Evolutionary conservation across 1,140 invertebrate species (phyloP).

Genomic region (Halictus rubicundus): DNA sequence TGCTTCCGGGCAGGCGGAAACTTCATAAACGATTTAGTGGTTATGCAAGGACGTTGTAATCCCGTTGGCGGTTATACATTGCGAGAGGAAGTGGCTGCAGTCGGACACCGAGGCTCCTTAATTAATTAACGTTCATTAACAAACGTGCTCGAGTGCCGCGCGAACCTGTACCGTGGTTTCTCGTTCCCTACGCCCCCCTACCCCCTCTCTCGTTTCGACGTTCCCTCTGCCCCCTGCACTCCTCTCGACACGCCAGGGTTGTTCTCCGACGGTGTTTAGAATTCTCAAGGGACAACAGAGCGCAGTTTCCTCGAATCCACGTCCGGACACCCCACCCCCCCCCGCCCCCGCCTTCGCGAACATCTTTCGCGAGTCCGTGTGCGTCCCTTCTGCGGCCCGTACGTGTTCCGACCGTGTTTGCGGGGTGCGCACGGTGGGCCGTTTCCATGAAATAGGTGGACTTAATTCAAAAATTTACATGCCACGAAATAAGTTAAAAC

Average conservation of each 20-base stretch:
- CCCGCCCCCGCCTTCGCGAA: too few species aligned
- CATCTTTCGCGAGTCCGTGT: constrained; percentile 24
- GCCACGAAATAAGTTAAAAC: too few species aligned
- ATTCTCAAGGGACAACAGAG: constrained; percentile 40
- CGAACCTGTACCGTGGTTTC: constrained; percentile 59
- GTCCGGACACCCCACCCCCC: too few species aligned
- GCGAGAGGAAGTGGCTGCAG: constrained; percentile 57
- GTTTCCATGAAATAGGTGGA: too few species aligned
- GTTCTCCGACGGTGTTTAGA: constrained; percentile 15
- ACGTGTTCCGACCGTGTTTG: neutral
- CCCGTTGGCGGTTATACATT: constrained; percentile 47
- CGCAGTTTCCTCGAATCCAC: constrained; percentile 30
- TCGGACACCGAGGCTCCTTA: constrained; percentile 72
- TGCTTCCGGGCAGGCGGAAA: neutral
- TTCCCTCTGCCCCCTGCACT: neutral
- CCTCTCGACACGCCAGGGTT: neutral
- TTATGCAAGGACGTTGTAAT: constrained; percentile 59
- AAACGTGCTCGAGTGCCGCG: constrained; percentile 64
- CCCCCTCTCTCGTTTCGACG: neutral
- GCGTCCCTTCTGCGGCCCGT: neutral
- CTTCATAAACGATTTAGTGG: constrained; percentile 50
- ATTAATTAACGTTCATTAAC: constrained; percentile 79
- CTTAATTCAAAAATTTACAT: too few species aligned
- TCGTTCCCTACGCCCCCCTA: neutral
- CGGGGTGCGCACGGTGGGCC: too few species aligned